Conservation (phyloP, 2,888 invertebrate genomes). For the Lithophane leautieri region DNA sequence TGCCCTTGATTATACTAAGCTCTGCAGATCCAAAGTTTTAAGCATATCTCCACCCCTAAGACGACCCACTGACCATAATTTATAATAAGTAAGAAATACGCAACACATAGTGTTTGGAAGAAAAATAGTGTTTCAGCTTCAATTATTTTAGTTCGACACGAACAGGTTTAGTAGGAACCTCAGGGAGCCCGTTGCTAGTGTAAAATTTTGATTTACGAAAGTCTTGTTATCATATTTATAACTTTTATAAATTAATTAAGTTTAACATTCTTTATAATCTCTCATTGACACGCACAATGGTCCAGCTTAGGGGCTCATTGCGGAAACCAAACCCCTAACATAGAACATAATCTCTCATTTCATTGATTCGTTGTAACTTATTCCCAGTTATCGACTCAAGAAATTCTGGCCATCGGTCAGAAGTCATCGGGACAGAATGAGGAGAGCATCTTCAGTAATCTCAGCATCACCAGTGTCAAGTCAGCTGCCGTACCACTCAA, state of each 20-base stretch:
- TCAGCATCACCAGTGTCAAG: constrained; percentile 75
- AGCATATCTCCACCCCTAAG: too few relatives aligned
- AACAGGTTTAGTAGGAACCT: neutral
- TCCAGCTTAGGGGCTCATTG: too few relatives aligned
- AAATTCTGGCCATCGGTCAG: constrained; percentile 88
- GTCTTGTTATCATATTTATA: too few relatives aligned
- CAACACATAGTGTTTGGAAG: neutral
- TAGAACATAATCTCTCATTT: neutral
- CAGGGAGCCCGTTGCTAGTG: neutral
- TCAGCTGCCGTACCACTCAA: constrained; percentile 80
- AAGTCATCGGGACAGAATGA: constrained; percentile 77
- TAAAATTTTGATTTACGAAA: neutral
- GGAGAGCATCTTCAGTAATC: constrained; percentile 76
- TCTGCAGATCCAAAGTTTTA: neutral
- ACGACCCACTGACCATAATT: neutral
- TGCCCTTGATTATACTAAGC: neutral
- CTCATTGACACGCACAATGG: too few relatives aligned
- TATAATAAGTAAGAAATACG: neutral
- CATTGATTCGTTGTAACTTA: neutral
- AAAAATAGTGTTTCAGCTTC: neutral
- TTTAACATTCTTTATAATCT: neutral
- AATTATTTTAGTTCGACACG: neutral
- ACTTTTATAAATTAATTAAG: neutral
- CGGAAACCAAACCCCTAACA: too few relatives aligned
- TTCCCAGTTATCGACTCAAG: constrained; percentile 84